Percentiles rank a stretch among this genome's conserved stretches.
phyloP scores from a whole-genome alignment of 2,113 vertebrate genomes.

The Nerophis lumbriciformis region DNA sequence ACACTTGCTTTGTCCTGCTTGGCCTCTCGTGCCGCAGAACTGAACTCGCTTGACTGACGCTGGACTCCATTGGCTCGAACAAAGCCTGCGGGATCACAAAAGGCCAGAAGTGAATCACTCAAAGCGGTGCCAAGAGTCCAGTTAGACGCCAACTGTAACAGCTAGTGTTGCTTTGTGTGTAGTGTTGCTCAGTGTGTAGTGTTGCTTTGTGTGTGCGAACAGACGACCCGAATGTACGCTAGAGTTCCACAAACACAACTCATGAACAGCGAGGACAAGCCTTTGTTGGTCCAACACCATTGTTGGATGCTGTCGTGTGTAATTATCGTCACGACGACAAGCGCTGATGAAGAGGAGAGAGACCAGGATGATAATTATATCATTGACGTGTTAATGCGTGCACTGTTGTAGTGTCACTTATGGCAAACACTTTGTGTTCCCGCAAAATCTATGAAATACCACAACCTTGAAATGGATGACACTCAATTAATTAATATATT shows the following conservation, averaged over 20 bases:
- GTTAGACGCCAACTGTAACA: constrained; percentile 53
- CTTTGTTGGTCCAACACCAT: constrained; percentile 72
- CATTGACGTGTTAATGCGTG: constrained; percentile 32
- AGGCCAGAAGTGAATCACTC: constrained; percentile 69
- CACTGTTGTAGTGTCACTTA: constrained; percentile 6
- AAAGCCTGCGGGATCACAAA: constrained; percentile 57
- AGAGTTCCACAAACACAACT: constrained; percentile 50
- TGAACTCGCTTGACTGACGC: constrained; percentile 57
- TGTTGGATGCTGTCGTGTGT: constrained; percentile 64
- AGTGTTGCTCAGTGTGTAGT: constrained; percentile 47
- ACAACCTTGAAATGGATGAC: no score
- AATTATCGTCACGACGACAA: constrained; percentile 59
- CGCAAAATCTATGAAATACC: no score
- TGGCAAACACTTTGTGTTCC: no score
- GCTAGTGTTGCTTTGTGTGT: constrained; percentile 49
- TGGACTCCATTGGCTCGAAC: constrained; percentile 24
- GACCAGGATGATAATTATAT: constrained; percentile 41
- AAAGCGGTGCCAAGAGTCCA: constrained; percentile 46
- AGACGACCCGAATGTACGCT: constrained; percentile 48
- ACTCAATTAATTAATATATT: no score
- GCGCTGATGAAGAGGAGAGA: constrained; percentile 21
- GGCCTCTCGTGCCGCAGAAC: constrained; percentile 55
- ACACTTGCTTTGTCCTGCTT: constrained; percentile 58
- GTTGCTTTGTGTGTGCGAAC: constrained; percentile 34
- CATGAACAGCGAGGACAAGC: constrained; percentile 52